phyloP scores from a whole-genome alignment of 2,888 invertebrate species.

The Apamea monoglypha region DNA sequence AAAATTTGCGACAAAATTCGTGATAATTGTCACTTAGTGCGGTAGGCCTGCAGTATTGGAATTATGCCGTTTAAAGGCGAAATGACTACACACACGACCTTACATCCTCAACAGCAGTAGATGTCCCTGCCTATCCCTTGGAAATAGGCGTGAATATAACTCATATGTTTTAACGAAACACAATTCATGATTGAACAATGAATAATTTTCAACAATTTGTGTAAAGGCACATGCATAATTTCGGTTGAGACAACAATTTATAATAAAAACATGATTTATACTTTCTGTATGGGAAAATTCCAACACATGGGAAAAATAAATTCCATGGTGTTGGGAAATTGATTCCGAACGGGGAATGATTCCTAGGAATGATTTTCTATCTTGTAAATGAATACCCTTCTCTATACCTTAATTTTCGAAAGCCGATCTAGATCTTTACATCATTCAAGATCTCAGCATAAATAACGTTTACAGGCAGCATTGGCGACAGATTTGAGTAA shows the following conservation, averaged over 20 bases:
- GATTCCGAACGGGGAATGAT: slow-evolving; percentile 50
- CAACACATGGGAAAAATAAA: slow-evolving; percentile 35
- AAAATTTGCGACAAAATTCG: background rate
- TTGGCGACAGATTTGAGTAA: background rate
- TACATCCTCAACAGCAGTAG: slow-evolving; percentile 8
- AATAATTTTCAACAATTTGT: slow-evolving; percentile 34
- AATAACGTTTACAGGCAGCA: slow-evolving; percentile 17
- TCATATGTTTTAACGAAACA: slow-evolving; percentile 27
- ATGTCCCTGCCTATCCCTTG: background rate
- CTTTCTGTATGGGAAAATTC: slow-evolving; percentile 26
- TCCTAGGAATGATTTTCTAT: slow-evolving; percentile 56
- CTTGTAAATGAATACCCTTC: slow-evolving; percentile 38
- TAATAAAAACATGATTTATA: slow-evolving; percentile 47
- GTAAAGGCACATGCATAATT: slow-evolving; percentile 45
- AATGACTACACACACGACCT: background rate
- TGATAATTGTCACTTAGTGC: background rate
- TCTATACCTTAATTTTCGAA: slow-evolving; percentile 25
- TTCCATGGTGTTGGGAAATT: slow-evolving; percentile 29
- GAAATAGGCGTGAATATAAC: slow-evolving; percentile 20
- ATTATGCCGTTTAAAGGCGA: background rate
- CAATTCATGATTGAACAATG: slow-evolving; percentile 31
- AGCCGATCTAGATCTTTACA: slow-evolving; percentile 35
- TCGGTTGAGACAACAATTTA: slow-evolving; percentile 21
- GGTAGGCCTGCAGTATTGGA: background rate
- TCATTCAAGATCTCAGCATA: slow-evolving; percentile 23